These are phyloP conservation scores for Crocuta crocuta DNA, from an alignment of 2,113 vertebrate genomes.

Conservation along the genomic window DNA sequence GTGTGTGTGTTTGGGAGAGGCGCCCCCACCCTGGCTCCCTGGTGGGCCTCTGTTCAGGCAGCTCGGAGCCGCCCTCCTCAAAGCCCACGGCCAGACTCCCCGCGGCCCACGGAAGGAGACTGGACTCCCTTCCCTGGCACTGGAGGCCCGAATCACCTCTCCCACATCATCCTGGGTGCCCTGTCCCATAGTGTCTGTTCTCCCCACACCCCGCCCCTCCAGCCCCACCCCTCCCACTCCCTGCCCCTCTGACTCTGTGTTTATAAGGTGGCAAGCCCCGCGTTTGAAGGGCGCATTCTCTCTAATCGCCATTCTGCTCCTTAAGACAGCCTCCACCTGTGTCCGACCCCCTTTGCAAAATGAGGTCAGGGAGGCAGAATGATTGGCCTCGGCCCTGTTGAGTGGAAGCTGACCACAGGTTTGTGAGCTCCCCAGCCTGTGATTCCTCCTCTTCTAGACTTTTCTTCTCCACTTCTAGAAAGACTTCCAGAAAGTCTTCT, in stretches of 20 bases:
- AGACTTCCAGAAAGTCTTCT: neutral
- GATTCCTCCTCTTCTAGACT: neutral
- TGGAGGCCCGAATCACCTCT: accelerated
- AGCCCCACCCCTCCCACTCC: neutral
- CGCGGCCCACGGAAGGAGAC: neutral
- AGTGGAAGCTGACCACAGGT: neutral
- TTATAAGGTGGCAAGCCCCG: neutral
- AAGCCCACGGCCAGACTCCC: neutral
- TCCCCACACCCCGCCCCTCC: neutral
- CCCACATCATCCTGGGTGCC: accelerated
- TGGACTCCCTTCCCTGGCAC: neutral
- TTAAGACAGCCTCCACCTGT: neutral
- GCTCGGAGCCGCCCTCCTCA: neutral
- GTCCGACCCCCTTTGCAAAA: neutral
- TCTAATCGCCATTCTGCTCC: neutral
- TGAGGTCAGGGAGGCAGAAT: neutral
- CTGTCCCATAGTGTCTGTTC: neutral
- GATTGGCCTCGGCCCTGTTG: neutral
- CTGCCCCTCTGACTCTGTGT: neutral
- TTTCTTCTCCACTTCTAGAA: neutral
- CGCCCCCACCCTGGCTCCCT: neutral
- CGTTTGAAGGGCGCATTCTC: neutral
- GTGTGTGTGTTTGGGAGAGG: neutral
- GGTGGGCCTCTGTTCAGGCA: neutral
- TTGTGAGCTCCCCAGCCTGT: neutral